Base-by-base conservation (phyloP, 2,113 vertebrate genomes). In the Odontophorus gujanensis region DNA sequence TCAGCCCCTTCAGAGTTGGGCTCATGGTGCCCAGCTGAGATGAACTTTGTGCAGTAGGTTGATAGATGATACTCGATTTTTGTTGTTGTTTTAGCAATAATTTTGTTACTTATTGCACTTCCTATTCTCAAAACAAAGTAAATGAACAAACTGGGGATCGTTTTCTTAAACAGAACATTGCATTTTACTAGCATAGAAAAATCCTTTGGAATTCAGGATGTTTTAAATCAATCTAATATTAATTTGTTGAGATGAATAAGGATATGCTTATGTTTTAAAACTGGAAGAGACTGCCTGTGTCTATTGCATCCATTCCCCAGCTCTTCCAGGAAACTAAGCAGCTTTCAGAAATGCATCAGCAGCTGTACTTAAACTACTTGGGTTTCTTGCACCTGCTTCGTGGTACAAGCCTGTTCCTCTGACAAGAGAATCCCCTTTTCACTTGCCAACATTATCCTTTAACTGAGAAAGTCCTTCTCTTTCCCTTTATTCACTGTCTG, bases 341-440 rank as follows among this genome's bases (percentile, higher is more conserved):
- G 8, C 62, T 86, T 86, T 90, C 58, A 89, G 66, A 90, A 93
- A 36, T 42, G 34, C n/a, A 36, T 30, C 45, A 67, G 48, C 65
- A 81, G 47, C 38, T 93, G n/a, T 90, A 51, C 83, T 86, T 78
- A 90, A 78, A 65, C 57, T 65, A 48, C 47, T 53, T 53, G 47
- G 6, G 17, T 92, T 89, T 85, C 67, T 89, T 91, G 40, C 85
- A 89, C 93, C 71, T 94, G 63, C 63, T 92, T 85, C 50, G 82
- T 28, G 19, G 26, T 40, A 79, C 71, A 86, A 84, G 57, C 40
- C 38, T 92, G 45, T 72, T 87, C 45, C 53, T 85, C 26, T 82
- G 38, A n/a, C 0, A 1, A 73, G n/a, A 85, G 58, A 87, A 77
- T 77, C 40, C 17, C 58, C 21, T 85, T 91, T 79, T 85, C n/a